Evolutionary conservation across 2,113 vertebrate genomes (phyloP), one percentile per base, ranked within the genome.

Genomic region (Heterotis niloticus): DNA sequence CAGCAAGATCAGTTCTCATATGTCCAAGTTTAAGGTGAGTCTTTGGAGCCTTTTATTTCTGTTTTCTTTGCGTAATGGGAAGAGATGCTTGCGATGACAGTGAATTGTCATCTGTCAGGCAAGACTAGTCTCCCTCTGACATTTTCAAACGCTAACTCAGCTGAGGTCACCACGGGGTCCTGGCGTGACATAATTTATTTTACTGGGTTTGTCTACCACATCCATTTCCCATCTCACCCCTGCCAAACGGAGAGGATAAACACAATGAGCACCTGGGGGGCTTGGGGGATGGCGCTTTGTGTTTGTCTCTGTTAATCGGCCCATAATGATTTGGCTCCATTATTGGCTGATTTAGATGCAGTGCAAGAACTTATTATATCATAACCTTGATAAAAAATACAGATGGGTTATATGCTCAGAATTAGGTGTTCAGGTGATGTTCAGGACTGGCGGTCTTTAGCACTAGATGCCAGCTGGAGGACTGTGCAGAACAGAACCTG

Each of bases 321-420:
- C 44, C 28, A 29, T 4, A 65, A 65, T 28, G 4, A 23, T 29
- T 52, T n/a, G 51, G 69, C 54, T 54, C 24, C 23, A 18, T 72
- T 24, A 72, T 72, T 72, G 44, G 51, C 14, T 54, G 69, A 72
- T 72, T 72, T 23, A 20, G 20, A n/a, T 72, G 69, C 9, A 18
- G 9, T 14, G 51, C 20, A 13, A n/a, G 51, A 24, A 24, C 18
- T 51, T 51, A 23, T 34, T n/a, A 72, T 51, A 72, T 34, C n/a
- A 51, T 72, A 10, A 70, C 68, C 68, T 70, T 1, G 12, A 52
- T n/a, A 44, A 44, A 44, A 44, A 62, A 62, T 17, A 62, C 20
- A 1, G 59, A 62, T 4, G 59, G 10, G 34, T 14, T 11, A 62
- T 2, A 20, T 62, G 59, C 59, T 17, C 11, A 5, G 64, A 66